phyloP scores from a whole-genome alignment of 2,797 vertebrate species.

The Macrochelys suwanniensis region DNA sequence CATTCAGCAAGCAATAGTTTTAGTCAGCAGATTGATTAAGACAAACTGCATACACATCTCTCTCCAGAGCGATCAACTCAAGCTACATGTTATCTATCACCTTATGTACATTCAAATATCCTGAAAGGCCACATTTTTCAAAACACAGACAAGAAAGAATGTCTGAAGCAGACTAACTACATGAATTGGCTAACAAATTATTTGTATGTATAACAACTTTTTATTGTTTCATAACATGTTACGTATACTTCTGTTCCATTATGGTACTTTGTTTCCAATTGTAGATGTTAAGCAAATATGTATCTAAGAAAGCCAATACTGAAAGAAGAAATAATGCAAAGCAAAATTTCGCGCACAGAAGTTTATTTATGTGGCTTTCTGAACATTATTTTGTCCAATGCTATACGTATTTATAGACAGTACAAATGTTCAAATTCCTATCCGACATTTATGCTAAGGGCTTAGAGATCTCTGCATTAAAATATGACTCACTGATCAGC shows the following conservation, averaged over 20 bases:
- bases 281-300: background rate
- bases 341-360: background rate
- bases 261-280: background rate
- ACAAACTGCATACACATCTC: background rate
- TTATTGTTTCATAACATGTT: background rate
- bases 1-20: background rate
- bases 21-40: background rate
- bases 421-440: no score
- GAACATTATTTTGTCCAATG: background rate
- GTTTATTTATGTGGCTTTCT: background rate
- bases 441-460: no score
- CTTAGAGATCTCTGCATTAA: background rate
- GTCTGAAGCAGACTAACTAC: background rate
- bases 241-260: background rate
- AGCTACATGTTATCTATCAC: background rate
- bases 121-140: background rate
- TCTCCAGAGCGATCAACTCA: background rate
- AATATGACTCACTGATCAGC: rapidly evolving
- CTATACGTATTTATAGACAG: background rate
- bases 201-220: background rate
- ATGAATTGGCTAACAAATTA: background rate
- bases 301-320: no score
- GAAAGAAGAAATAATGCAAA: background rate
- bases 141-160: background rate
- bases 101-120: background rate